Conservation (phyloP, 2,797 vertebrate genomes). For the Ciconia nigra region DNA sequence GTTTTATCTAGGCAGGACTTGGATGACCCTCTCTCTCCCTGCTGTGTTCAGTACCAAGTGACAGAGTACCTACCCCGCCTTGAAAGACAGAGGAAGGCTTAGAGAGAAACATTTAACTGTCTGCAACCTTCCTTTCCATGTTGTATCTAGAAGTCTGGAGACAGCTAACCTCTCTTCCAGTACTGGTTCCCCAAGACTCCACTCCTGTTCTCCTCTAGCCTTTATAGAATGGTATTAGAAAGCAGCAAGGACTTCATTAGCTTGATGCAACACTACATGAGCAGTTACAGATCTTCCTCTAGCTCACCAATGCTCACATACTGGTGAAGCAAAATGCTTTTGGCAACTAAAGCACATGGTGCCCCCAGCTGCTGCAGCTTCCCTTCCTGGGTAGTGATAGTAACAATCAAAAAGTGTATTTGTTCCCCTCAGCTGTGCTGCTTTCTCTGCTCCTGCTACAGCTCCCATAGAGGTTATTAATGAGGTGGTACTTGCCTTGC, state of each 20-base stretch:
- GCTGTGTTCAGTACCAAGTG: not conserved
- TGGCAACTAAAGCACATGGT: not conserved
- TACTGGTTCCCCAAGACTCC: not conserved
- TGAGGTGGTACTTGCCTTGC: conserved; percentile 82
- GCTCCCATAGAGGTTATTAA: not conserved
- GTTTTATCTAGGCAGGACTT: not conserved
- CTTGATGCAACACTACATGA: conserved; percentile 38
- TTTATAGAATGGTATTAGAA: not conserved
- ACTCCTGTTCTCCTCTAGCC: not conserved
- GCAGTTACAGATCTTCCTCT: not conserved
- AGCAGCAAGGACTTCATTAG: conserved; percentile 45
- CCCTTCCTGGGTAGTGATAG: not conserved
- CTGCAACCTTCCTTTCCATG: not conserved
- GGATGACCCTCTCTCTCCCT: not conserved
- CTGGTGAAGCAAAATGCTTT: not conserved
- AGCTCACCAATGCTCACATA: not conserved
- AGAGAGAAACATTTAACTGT: not conserved
- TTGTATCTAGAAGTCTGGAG: not conserved
- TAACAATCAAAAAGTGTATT: not conserved
- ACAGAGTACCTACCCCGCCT: not conserved
- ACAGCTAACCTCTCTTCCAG: not conserved
- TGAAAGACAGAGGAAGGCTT: not conserved
- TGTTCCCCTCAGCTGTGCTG: not conserved
- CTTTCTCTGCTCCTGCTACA: not conserved
- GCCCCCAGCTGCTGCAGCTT: not conserved